These are phyloP conservation scores for Acanthoscelides obtectus DNA, from an alignment of 2,888 invertebrate species.

Conservation along the genomic window DNA sequence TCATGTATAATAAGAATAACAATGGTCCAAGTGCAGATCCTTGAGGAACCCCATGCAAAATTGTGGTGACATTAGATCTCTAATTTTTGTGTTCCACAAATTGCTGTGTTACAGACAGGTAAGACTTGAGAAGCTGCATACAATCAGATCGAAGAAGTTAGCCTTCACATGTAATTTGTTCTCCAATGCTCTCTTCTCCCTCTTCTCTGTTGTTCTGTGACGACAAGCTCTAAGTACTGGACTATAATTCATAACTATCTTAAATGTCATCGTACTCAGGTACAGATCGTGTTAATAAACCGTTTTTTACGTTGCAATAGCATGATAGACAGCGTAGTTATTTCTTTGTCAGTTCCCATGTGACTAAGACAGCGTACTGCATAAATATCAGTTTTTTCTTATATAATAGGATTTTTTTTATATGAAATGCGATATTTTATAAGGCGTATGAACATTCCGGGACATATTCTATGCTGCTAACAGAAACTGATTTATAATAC, in stretches of 20 bases:
- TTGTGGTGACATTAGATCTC: too few species aligned
- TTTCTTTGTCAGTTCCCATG: neutral
- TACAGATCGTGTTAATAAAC: neutral
- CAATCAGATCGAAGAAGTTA: too few species aligned
- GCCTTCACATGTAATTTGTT: too few species aligned
- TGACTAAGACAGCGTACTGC: neutral
- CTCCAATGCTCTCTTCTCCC: too few species aligned
- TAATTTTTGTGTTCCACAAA: too few species aligned
- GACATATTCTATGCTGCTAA: slow-evolving; percentile 11
- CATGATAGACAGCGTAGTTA: neutral
- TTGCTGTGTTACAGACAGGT: too few species aligned
- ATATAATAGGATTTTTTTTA: slow-evolving; percentile 1
- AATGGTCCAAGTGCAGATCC: too few species aligned
- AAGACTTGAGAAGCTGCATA: too few species aligned
- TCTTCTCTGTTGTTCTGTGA: too few species aligned
- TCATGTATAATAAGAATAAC: too few species aligned
- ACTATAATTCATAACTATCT: neutral
- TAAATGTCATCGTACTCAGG: neutral
- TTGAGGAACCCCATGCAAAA: too few species aligned
- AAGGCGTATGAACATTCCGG: slow-evolving; percentile 18
- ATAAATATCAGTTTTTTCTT: neutral
- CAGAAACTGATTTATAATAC: slow-evolving; percentile 23
- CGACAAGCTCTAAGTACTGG: neutral
- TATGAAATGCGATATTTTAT: slow-evolving; percentile 18
- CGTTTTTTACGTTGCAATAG: neutral